phyloP scores from a whole-genome alignment of 2,797 vertebrate genomes.

The Myotis vivesi region DNA sequence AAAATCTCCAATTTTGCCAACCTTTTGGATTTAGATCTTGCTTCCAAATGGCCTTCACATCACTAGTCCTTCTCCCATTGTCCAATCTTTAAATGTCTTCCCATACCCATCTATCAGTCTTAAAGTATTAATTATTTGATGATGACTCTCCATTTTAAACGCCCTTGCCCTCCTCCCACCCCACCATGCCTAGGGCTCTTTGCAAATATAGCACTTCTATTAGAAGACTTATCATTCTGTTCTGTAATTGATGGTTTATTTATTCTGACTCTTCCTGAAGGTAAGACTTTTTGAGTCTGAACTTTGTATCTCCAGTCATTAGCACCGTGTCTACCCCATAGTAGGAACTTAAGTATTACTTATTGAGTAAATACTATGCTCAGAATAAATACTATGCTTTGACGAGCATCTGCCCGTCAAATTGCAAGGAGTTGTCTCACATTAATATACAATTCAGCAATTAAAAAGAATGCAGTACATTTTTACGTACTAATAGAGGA shows the following conservation, averaged over 20 bases:
- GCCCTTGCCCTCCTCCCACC: rapidly evolving
- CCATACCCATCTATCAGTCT: not conserved
- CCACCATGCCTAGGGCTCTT: not conserved
- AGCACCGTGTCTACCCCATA: not conserved
- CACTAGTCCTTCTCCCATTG: not conserved
- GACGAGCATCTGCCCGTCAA: not conserved
- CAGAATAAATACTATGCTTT: not conserved
- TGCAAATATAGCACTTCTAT: not conserved
- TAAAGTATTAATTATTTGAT: not conserved
- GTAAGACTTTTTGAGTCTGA: not conserved
- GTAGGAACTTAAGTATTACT: not conserved
- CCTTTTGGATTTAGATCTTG: not conserved
- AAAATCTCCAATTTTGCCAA: not conserved
- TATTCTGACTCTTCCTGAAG: not conserved
- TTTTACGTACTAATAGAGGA: not conserved
- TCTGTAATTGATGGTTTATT: not conserved
- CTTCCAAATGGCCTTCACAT: not conserved
- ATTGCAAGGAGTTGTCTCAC: not conserved
- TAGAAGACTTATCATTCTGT: not conserved
- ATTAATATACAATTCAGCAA: not conserved
- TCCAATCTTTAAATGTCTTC: not conserved
- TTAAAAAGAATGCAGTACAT: not conserved
- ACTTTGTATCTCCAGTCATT: not conserved
- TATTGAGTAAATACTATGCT: not conserved
- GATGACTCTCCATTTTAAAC: not conserved